phyloP scores from a whole-genome alignment of 1,140 invertebrate genomes.

The Dreissena polymorpha region DNA sequence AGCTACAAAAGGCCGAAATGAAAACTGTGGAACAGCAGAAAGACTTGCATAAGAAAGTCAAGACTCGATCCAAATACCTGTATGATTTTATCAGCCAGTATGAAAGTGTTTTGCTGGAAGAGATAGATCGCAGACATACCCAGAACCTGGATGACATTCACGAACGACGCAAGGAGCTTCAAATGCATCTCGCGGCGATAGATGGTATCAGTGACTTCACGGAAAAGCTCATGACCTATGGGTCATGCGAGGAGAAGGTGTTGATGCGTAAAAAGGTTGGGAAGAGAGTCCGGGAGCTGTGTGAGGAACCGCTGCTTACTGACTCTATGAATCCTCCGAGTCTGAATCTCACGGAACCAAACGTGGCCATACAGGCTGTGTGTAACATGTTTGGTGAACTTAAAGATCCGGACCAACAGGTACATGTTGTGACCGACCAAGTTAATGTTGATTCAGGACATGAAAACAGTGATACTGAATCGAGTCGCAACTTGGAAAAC shows the following conservation, averaged over 20 bases:
- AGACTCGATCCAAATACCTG: slow-evolving; percentile 67
- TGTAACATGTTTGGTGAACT: slow-evolving; percentile 74
- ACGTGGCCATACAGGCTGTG: slow-evolving; percentile 70
- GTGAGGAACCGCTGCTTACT: slow-evolving; percentile 65
- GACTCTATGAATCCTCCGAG: slow-evolving; percentile 54
- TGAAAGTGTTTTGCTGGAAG: slow-evolving; percentile 66
- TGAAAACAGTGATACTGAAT: slow-evolving; percentile 1
- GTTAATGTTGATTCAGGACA: slow-evolving; percentile 49
- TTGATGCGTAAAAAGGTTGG: slow-evolving; percentile 69
- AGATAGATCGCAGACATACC: slow-evolving; percentile 65
- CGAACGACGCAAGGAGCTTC: slow-evolving; percentile 55
- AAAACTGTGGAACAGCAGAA: slow-evolving; percentile 59
- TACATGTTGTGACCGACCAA: background rate
- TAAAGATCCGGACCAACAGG: slow-evolving; percentile 12
- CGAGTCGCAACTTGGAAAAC: slow-evolving; percentile 55
- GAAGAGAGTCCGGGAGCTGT: slow-evolving; percentile 72
- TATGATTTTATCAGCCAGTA: slow-evolving; percentile 69
- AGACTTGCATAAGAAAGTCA: slow-evolving; percentile 60
- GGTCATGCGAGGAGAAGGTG: slow-evolving; percentile 74
- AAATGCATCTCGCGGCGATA: slow-evolving; percentile 69
- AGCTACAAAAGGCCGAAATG: slow-evolving; percentile 61
- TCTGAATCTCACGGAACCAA: slow-evolving; percentile 64
- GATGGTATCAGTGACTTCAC: slow-evolving; percentile 71
- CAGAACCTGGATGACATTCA: slow-evolving; percentile 65
- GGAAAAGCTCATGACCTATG: slow-evolving; percentile 70